Base-by-base conservation (phyloP, 2,888 invertebrate genomes). In the Nematopogon swammerdamellus region DNA sequence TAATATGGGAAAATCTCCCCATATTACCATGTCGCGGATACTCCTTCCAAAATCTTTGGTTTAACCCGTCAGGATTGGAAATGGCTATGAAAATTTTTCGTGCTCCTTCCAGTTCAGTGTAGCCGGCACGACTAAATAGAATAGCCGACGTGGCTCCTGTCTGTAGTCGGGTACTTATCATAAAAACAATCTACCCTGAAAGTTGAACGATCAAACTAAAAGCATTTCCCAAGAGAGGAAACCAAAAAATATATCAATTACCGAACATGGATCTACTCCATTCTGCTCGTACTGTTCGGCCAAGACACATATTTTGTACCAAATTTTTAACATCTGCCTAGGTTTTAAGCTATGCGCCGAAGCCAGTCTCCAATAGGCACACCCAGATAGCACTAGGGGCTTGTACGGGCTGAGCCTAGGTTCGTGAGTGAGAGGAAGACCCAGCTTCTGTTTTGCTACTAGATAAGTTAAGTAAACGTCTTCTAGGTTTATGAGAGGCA, bases 381-480 rank as follows among this genome's bases (percentile, higher is more conserved):
- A 77, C 2, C 53, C 58, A 54, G 64, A 0, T 52, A 67, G 46
- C 1, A 59, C 17, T 57, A 60, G 53, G 10, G 65, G 62, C 25
- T 64, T 67, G 53, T 58, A 65, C 0, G 70, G 70, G 19, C 66
- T 69, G 53, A 88, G 80, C 54, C 85, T 77, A 3, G 68, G 68
- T 18, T 83, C 84, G 57, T 86, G 84, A 2, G 75, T 70, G 44
- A 87, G 62, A 4, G 65, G 70, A 10, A 85, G 68, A 1, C 80
- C 72, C 2, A 86, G 60, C 1, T 53, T 52, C 46, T 73, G 71
- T 53, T 81, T 76, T 1, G 87, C 85, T 1, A 88, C 84, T 6
- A 89, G 68, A 16, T 88, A 87, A 0, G 89, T 88, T n/a, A 85
- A 75, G 61, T 83, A 88, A 0, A 90, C 84, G 59, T 91, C 89